phyloP scores from a whole-genome alignment of 1,140 invertebrate genomes.

The Drosophila leontia region DNA sequence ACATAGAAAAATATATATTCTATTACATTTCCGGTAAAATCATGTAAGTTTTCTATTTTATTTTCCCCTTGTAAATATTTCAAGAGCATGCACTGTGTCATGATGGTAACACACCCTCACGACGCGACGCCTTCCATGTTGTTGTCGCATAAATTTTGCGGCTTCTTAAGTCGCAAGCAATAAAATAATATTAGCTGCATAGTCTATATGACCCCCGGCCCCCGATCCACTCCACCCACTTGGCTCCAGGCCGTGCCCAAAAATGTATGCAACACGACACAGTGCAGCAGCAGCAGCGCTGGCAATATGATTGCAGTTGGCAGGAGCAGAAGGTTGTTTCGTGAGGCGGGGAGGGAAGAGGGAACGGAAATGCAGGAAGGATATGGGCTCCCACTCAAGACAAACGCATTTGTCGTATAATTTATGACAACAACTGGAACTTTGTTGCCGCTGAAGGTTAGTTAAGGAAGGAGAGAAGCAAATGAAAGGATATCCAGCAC shows the following conservation, averaged over 20 bases:
- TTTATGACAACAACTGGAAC: constrained; percentile 65
- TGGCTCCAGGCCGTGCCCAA: constrained; percentile 42
- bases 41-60: background rate
- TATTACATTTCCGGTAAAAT: background rate
- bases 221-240: background rate
- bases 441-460: constrained; percentile 36
- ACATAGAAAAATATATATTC: background rate
- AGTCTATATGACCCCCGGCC: constrained; percentile 39
- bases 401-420: constrained; percentile 83
- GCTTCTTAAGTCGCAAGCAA: constrained; percentile 83
- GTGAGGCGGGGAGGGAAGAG: too few relatives aligned
- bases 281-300: constrained; percentile 72
- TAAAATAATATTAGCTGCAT: constrained; percentile 84
- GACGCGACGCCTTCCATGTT: constrained; percentile 50
- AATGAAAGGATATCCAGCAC: background rate
- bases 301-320: constrained; percentile 75
- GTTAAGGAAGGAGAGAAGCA: too few relatives aligned
- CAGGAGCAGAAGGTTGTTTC: constrained; percentile 40
- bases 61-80: background rate
- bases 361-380: constrained; percentile 14
- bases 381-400: constrained; percentile 63
- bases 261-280: constrained; percentile 75
- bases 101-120: constrained; percentile 10
- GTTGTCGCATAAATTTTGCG: constrained; percentile 83
- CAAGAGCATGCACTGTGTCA: constrained; percentile 8